Percentiles rank a stretch among this genome's conserved stretches.
phyloP scores from a whole-genome alignment of 2,113 vertebrate species.

The Gorilla gorilla region DNA sequence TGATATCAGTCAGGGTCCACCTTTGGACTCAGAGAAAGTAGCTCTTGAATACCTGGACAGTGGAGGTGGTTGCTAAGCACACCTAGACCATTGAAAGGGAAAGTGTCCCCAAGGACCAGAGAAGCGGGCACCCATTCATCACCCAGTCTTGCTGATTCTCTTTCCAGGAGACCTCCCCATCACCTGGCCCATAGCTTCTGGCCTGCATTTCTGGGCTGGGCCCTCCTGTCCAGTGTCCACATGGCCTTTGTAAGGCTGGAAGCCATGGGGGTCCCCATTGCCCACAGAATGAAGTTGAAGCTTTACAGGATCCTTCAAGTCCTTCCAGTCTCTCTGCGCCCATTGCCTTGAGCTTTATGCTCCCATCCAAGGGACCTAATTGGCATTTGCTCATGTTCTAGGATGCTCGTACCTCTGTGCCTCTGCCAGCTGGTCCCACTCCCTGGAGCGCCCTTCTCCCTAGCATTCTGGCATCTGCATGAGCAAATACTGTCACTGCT shows the following conservation, averaged over 20 bases:
- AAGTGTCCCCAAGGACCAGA: neutral
- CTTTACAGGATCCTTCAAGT: rapidly evolving
- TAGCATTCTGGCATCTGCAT: neutral
- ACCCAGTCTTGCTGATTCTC: neutral
- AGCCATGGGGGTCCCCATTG: neutral
- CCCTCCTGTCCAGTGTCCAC: neutral
- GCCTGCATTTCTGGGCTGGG: neutral
- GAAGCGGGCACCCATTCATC: neutral
- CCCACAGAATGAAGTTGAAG: rapidly evolving
- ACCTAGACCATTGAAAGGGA: neutral
- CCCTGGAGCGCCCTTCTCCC: neutral
- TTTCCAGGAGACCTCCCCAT: neutral
- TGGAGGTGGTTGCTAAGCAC: neutral
- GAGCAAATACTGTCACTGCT: neutral
- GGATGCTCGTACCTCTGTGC: neutral
- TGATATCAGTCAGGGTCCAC: neutral
- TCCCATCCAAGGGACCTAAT: neutral
- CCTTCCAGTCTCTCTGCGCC: neutral
- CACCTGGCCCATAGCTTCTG: neutral
- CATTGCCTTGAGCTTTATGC: neutral
- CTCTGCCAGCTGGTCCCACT: neutral
- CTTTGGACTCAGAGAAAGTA: neutral
- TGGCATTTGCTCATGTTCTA: neutral
- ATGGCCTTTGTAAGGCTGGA: neutral
- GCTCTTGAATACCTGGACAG: neutral